Base-by-base conservation (phyloP, 2,797 vertebrate species). In the Calcarius lapponicus region DNA sequence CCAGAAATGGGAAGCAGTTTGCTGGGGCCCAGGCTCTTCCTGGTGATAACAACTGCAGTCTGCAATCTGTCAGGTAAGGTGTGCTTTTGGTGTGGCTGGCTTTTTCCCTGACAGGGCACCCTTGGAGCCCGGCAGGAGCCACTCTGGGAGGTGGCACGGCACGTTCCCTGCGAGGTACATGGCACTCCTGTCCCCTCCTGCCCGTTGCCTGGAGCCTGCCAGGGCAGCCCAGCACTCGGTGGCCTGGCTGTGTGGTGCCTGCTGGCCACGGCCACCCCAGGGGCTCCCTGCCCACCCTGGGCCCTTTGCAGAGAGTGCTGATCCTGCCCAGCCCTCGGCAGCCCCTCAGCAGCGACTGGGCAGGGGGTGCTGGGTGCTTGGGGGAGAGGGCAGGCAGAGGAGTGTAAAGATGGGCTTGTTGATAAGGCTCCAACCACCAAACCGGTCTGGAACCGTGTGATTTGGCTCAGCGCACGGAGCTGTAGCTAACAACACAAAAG, bases 401-500 rank as follows among this genome's bases (percentile, higher is more conserved):
- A 70, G 28, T 20, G 71, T 38, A 56, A 32, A 94, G 95, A 95
- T 93, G 85, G 32, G 47, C 34, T 2, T 88, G 36, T 69, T 51
- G 95, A 92, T 94, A 95, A 94, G 74, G 36, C 28, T 90, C 21
- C 76, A 93, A 28, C 31, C 51, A 62, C 84, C 60, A 58, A 96
- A 96, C 93, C 47, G 17, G 85, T 86, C 91, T 90, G 85, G 61
- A 92, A 66, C 79, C 9, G 10, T 92, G 96, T 92, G 94, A 94
- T 88, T 89, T 95, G 96, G 95, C 95, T 90, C 85, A 17, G 66
- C 0, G 0, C 3, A 2, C 43, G 31, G 64, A 90, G 51, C 91
- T 80, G 93, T 78, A 94, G 70, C 87, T 80, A 71, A 34, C 87
- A 96, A 92, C 87, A 96, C 95, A 96, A 92, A 96, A 94, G 95